A percentile compares a stretch with the other conserved stretches of the same genome.
phyloP scores from a whole-genome alignment of 2,888 invertebrate species.

The Hecatera dysodea region DNA sequence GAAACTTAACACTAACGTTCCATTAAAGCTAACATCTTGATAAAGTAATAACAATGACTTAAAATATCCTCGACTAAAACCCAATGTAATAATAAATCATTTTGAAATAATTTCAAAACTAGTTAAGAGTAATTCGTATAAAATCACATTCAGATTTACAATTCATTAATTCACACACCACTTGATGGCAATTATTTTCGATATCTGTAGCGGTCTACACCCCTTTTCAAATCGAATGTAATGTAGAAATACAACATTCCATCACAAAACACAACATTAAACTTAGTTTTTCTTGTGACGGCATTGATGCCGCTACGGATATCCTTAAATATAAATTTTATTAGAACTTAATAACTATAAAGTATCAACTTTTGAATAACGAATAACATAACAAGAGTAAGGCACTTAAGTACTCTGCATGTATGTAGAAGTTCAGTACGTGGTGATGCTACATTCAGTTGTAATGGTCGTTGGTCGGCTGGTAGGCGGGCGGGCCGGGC shows the following conservation, averaged over 20 bases:
- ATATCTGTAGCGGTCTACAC: too few relatives aligned
- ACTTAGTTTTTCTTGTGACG: too few relatives aligned
- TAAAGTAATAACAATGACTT: conserved; percentile 66
- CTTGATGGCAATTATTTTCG: conserved; percentile 58
- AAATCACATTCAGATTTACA: conserved; percentile 63
- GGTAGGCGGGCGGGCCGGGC: conserved; percentile 87
- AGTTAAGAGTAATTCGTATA: conserved; percentile 63
- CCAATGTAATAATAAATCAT: conserved; percentile 48
- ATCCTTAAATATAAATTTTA: too few relatives aligned
- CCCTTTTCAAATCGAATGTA: too few relatives aligned
- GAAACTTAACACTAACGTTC: conserved; percentile 53
- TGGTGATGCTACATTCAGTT: conserved; percentile 64
- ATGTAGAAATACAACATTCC: too few relatives aligned
- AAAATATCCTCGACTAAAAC: conserved; percentile 53
- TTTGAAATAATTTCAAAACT: conserved; percentile 48
- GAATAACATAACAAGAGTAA: conserved; percentile 73
- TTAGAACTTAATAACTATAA: too few relatives aligned
- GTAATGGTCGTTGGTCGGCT: conserved; percentile 79
- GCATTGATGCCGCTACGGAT: too few relatives aligned
- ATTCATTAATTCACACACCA: conserved; percentile 47
- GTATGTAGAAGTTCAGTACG: conserved; percentile 6
- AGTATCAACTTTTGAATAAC: conserved; percentile 25
- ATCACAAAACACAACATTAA: too few relatives aligned
- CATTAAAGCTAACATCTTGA: conserved; percentile 65
- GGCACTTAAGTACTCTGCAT: conserved; percentile 64